Evolutionary conservation across 2,113 vertebrate species (phyloP).

Genomic region (Fregetta grallaria): DNA sequence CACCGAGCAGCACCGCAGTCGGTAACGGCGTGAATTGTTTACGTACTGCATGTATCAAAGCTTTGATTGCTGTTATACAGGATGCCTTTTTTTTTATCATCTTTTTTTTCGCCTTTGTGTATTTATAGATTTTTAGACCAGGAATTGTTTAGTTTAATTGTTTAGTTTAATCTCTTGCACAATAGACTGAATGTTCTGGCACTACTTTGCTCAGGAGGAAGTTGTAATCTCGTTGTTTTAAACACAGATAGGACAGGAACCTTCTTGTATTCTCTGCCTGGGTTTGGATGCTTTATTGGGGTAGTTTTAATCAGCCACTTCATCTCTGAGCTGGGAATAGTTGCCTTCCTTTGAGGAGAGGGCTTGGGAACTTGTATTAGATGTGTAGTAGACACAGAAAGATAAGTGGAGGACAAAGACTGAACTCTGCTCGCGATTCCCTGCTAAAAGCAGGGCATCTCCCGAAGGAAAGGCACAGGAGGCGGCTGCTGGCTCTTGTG

Average conservation of each 20-base stretch:
- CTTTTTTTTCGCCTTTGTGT: background rate
- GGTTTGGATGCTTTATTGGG: background rate
- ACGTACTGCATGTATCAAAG: background rate
- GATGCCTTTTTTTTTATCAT: background rate
- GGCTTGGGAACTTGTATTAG: background rate
- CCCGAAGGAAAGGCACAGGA: background rate
- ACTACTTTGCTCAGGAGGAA: background rate
- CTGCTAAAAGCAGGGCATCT: background rate
- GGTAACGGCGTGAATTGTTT: rapidly evolving
- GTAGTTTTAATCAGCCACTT: background rate
- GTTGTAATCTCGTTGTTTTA: background rate
- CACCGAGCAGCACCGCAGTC: background rate
- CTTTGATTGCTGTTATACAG: background rate
- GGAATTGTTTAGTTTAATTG: background rate
- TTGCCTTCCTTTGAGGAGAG: background rate
- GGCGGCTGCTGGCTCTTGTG: background rate
- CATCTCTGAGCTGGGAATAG: background rate
- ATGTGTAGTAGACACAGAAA: background rate
- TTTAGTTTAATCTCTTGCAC: background rate
- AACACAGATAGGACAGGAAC: background rate
- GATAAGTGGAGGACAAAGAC: background rate
- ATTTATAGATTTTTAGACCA: background rate
- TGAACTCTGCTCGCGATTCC: rapidly evolving
- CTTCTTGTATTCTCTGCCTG: background rate
- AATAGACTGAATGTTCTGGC: background rate